A percentile compares a stretch with the other conserved stretches of the same genome.
Evolutionary conservation across 2,113 vertebrate species (phyloP).

Genomic region (Nothocercus nigrocapillus): DNA sequence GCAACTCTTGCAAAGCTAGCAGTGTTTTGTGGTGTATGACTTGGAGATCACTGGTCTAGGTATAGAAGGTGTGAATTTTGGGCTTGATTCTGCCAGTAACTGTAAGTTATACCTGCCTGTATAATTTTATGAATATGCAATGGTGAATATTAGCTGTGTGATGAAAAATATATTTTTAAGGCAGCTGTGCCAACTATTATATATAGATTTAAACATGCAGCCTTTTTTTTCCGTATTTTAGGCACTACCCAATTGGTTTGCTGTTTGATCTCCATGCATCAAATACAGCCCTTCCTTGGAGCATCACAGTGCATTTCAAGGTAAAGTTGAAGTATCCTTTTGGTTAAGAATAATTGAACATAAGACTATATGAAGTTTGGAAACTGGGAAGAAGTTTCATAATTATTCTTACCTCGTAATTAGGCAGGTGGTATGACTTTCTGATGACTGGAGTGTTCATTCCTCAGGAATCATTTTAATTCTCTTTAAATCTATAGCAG

Average conservation of each 20-base stretch:
- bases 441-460: not conserved
- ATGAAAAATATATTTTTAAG: not conserved
- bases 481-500: not conserved
- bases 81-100: not conserved
- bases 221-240: conserved; percentile 69
- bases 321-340: conserved; percentile 73
- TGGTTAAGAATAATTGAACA: not conserved
- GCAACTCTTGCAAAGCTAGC: not conserved
- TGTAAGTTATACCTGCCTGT: not conserved
- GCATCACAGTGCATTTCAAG: conserved; percentile 97
- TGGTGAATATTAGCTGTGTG: not conserved
- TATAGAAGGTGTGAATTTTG: not conserved
- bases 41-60: not conserved
- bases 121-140: not conserved
- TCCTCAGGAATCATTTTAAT: not conserved
- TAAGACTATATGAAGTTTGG: not conserved
- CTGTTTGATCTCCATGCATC: conserved; percentile 96
- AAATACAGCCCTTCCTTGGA: conserved; percentile 94
- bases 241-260: conserved; percentile 97
- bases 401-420: not conserved
- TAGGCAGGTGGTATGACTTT: not conserved
- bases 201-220: not conserved
- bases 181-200: conserved; percentile 5
- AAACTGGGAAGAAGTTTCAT: not conserved
- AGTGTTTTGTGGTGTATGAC: not conserved